phyloP scores from a whole-genome alignment of 2,797 vertebrate genomes.

The Pipistrellus nathusii region DNA sequence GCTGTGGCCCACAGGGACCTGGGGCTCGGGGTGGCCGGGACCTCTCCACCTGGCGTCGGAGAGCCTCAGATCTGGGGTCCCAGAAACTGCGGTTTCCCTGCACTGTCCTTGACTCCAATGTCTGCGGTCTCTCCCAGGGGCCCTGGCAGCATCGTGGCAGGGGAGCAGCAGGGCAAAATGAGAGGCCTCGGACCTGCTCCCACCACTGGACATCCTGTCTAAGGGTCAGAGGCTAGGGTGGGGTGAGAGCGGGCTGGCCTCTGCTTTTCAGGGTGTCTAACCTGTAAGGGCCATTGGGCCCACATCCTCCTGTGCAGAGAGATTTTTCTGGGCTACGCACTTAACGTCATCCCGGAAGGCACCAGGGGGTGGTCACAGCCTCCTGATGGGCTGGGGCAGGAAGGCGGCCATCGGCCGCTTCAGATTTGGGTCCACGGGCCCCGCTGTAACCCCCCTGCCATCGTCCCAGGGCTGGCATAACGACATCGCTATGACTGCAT shows the following conservation, averaged over 20 bases:
- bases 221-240: not conserved
- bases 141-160: not conserved
- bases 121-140: not conserved
- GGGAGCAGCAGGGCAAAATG: not conserved
- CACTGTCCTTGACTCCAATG: not conserved
- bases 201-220: not conserved
- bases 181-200: not conserved
- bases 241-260: not conserved
- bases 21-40: not conserved
- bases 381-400: not conserved
- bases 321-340: not conserved
- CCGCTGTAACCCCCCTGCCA: not conserved
- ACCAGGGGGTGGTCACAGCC: not conserved
- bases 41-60: too few relatives aligned
- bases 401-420: not conserved
- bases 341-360: not conserved
- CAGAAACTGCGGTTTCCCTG: not conserved
- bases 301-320: not conserved
- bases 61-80: not conserved
- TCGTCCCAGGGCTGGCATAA: fast-evolving
- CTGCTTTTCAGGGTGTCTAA: not conserved
- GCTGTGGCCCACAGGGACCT: not conserved
- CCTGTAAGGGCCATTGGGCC: not conserved
- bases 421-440: not conserved
- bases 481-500: not conserved